Conservation (phyloP, 1,140 invertebrate species). For the Drosophila trapezifrons region DNA sequence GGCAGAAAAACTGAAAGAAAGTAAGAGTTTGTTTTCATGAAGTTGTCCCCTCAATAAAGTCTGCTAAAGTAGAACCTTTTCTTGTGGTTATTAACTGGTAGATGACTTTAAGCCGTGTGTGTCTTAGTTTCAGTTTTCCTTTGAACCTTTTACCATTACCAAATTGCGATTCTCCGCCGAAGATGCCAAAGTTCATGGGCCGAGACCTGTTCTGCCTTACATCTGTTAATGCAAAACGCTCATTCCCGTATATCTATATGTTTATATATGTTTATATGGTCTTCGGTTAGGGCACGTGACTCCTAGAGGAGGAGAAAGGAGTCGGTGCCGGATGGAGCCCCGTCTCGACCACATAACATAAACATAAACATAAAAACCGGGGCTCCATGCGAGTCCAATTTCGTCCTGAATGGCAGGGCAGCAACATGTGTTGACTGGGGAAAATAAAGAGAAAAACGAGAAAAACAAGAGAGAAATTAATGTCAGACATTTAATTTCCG, state of each 20-base stretch:
- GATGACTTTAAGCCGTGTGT: background rate
- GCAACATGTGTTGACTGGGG: conserved; percentile 60
- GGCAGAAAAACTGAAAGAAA: background rate
- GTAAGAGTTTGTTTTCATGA: too few species aligned
- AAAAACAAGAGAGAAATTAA: conserved; percentile 49
- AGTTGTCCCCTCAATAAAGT: background rate
- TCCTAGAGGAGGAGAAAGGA: background rate
- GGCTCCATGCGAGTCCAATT: conserved; percentile 48
- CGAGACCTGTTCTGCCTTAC: conserved; percentile 26
- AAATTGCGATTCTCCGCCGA: conserved; percentile 6
- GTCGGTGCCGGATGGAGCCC: conserved; percentile 15
- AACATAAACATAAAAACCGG: conserved; percentile 60
- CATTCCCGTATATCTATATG: conserved; percentile 34
- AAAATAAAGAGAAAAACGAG: conserved; percentile 13
- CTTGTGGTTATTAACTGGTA: conserved; percentile 8
- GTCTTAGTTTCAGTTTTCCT: conserved; percentile 5
- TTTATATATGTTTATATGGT: conserved; percentile 44
- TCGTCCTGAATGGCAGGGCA: conserved; percentile 45
- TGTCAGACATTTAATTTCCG: conserved; percentile 76
- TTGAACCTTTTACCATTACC: conserved; percentile 40
- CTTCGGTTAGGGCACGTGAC: conserved; percentile 47
- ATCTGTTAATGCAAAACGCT: conserved; percentile 20
- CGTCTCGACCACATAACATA: conserved; percentile 27
- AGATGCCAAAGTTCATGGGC: conserved; percentile 30
- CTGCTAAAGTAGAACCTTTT: conserved; percentile 3